phyloP scores from a whole-genome alignment of 2,797 vertebrate species.

The Anniella stebbinsi region DNA sequence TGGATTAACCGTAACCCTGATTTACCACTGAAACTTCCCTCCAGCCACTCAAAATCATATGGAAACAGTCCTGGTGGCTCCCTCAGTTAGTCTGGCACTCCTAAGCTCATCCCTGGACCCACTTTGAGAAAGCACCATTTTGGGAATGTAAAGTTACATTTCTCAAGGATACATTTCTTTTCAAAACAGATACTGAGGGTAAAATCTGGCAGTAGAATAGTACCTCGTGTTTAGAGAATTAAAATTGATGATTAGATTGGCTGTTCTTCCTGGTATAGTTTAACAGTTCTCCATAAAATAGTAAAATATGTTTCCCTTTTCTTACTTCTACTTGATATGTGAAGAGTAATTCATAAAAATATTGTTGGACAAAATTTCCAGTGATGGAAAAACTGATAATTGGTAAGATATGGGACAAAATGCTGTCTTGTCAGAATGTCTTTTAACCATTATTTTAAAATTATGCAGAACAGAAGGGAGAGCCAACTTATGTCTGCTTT shows the following conservation, averaged over 20 bases:
- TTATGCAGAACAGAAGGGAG: conserved; percentile 56
- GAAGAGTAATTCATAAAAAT: conserved; percentile 43
- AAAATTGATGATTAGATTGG: background rate
- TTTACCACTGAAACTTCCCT: too few relatives aligned
- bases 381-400: conserved; percentile 37
- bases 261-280: background rate
- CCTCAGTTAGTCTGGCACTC: too few relatives aligned
- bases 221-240: background rate
- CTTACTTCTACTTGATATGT: conserved; percentile 33
- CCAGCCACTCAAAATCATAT: too few relatives aligned
- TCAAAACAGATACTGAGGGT: background rate
- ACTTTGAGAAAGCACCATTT: background rate
- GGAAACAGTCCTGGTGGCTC: too few relatives aligned
- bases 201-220: background rate
- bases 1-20: too few relatives aligned
- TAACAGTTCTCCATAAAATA: background rate
- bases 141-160: background rate
- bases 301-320: background rate
- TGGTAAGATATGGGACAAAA: conserved; percentile 31
- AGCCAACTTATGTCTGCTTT: conserved; percentile 52
- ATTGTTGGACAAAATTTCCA: conserved; percentile 35
- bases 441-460: conserved; percentile 44
- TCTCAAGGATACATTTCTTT: background rate
- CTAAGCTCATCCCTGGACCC: too few relatives aligned
- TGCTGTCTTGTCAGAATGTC: conserved; percentile 35